Base-by-base conservation (phyloP, 1,140 invertebrate species). In the Drosophila malerkotliana region DNA sequence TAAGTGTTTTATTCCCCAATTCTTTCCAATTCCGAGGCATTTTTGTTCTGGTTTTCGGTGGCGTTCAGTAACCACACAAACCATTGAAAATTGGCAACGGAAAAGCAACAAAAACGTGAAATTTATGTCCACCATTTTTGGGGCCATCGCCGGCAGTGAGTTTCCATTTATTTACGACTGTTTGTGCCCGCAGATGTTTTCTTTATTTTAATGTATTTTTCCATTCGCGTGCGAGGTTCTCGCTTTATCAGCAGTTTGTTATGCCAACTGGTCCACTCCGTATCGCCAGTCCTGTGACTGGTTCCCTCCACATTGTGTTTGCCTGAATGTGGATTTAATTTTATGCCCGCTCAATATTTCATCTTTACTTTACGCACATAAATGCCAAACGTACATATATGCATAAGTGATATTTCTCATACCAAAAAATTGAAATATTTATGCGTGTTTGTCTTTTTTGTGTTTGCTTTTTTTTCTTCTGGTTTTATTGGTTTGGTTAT, bases 191-290 rank as follows among this genome's bases (percentile, higher is more conserved):
- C 72, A 76, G 62, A 67, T 76, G 72, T 55, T 76, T 76, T 68
- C 32, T 53, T 52, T 5, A 28, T 53, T 47, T 53, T 67, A 53
- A 49, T 72, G 64, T 37, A 37, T 37, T 37, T 39, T 68, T 52
- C 79, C 58, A 62, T 77, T 82, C 80, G 81, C 77, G 77, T 64
- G 59, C 44, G 63, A 61, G 45, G 60, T 81, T 77, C 55, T 72
- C 79, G 79, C 75, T 76, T 82, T 87, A 88, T 88, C 82, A 87
- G 82, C 83, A 88, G 58, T 88, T 88, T 82, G 79, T 87, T 74
- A 74, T 72, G 61, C 78, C 73, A 45, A 63, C 58, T 67, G 72
- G 34, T 49, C 64, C 67, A 12, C 24, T 3, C 28, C 28, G 26
- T 1, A 28, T 28, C 26, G 26, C 26, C 26, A 28, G 5, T 4